A percentile compares a stretch with the other conserved stretches of the same genome.
Conservation (phyloP, 2,888 invertebrate species). For the Leptinotarsa rubiginosa region DNA sequence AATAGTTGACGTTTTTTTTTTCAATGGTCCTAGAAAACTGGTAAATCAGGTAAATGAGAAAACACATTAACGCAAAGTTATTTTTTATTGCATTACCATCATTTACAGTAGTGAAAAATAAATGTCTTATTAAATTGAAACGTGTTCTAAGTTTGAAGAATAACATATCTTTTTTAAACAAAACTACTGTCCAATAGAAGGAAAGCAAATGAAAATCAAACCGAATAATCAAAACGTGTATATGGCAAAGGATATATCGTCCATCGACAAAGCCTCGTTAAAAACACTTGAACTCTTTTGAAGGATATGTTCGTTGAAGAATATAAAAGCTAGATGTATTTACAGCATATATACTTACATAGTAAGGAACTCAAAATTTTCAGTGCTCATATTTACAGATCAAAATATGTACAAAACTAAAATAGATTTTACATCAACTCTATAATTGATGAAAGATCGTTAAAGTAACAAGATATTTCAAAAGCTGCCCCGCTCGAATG, state of each 20-base stretch:
- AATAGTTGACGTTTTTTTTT: no score
- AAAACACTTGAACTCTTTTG: neutral
- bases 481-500: constrained; percentile 16
- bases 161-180: neutral
- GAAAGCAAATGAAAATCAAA: neutral
- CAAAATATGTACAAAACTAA: constrained; percentile 12
- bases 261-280: constrained; percentile 3
- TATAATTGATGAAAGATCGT: constrained; percentile 11
- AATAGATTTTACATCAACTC: constrained; percentile 17
- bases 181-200: constrained; percentile 3
- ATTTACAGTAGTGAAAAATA: constrained; percentile 1
- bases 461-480: constrained; percentile 18
- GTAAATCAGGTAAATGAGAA: neutral
- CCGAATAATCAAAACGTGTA: neutral
- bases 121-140: neutral
- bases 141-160: neutral
- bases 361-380: constrained; percentile 29
- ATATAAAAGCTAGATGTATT: constrained; percentile 24
- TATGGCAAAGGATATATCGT: constrained; percentile 20
- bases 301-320: constrained; percentile 22
- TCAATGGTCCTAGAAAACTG: no score
- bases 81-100: constrained; percentile 11
- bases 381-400: constrained; percentile 23
- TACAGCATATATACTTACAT: constrained; percentile 26
- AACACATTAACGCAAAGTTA: neutral